phyloP scores from a whole-genome alignment of 2,797 vertebrate genomes.

The Acipenser transmontanus region DNA sequence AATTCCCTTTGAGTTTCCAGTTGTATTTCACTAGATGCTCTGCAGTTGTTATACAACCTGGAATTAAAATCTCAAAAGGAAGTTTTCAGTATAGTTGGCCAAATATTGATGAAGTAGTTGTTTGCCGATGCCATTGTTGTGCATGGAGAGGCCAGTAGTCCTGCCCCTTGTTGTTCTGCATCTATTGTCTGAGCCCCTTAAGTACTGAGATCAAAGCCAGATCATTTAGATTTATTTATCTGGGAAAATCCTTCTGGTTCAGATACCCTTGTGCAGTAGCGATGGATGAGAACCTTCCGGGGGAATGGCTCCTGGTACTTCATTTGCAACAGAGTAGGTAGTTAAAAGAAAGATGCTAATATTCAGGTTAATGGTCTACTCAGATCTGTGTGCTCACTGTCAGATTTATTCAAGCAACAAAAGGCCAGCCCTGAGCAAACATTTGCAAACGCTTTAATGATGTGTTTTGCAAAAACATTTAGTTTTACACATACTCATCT shows the following conservation, averaged over 20 bases:
- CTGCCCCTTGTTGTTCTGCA: conserved; percentile 77
- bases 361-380: background rate
- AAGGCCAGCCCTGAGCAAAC: too few species aligned
- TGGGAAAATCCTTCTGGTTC: conserved; percentile 72
- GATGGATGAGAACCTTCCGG: conserved; percentile 26
- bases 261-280: conserved; percentile 54
- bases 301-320: background rate
- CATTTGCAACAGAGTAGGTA: background rate
- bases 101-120: conserved; percentile 99
- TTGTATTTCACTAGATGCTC: conserved; percentile 56
- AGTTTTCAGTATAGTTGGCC: conserved; percentile 85
- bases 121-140: conserved; percentile 91
- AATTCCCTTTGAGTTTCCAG: conserved; percentile 62
- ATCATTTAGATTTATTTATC: conserved; percentile 96
- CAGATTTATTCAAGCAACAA: background rate
- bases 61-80: conserved; percentile 97
- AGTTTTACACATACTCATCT: too few species aligned
- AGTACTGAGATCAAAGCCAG: conserved; percentile 90
- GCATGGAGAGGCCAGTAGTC: conserved; percentile 71
- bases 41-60: conserved; percentile 77
- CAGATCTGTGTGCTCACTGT: background rate
- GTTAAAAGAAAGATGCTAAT: background rate
- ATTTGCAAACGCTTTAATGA: too few species aligned
- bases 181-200: conserved; percentile 83
- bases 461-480: too few species aligned